These are phyloP conservation scores for Tanypteryx hageni DNA, from an alignment of 2,888 invertebrate genomes.

Conservation along the genomic window DNA sequence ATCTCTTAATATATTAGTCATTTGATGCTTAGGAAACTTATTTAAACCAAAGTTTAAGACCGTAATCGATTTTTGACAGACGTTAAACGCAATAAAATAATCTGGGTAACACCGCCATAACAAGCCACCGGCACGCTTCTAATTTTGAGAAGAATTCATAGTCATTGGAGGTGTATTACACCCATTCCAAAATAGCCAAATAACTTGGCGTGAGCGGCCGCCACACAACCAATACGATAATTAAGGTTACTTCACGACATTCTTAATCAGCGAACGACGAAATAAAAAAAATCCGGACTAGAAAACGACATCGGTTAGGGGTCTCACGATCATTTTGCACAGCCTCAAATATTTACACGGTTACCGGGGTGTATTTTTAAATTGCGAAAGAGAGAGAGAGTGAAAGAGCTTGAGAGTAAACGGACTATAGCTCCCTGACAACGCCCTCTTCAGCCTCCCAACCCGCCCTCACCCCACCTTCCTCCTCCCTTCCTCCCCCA, in stretches of 20 bases:
- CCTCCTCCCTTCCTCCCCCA: background rate
- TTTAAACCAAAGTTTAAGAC: too few relatives aligned
- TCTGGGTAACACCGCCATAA: too few relatives aligned
- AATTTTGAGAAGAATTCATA: too few relatives aligned
- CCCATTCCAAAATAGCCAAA: too few relatives aligned
- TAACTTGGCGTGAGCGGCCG: too few relatives aligned
- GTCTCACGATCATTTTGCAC: conserved; percentile 39
- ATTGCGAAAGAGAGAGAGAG: conserved; percentile 53
- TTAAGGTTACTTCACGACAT: background rate
- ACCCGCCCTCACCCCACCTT: background rate
- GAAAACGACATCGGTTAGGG: conserved; percentile 19
- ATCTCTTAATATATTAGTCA: too few relatives aligned
- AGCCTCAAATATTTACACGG: conserved; percentile 57
- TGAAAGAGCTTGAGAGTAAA: conserved; percentile 53
- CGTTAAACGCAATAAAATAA: too few relatives aligned
- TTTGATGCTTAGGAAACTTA: too few relatives aligned
- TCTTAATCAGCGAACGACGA: background rate
- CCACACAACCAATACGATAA: background rate
- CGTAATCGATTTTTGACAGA: too few relatives aligned
- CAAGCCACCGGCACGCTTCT: too few relatives aligned
- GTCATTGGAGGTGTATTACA: too few relatives aligned
- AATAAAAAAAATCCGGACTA: conserved; percentile 31
- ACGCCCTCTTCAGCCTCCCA: conserved; percentile 40
- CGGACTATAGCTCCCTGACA: conserved; percentile 58
- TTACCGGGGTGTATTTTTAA: conserved; percentile 50